Percentiles rank a stretch among this genome's conserved stretches.
phyloP scores from a whole-genome alignment of 2,797 vertebrate genomes.

The Neosilurus hyrtlii region DNA sequence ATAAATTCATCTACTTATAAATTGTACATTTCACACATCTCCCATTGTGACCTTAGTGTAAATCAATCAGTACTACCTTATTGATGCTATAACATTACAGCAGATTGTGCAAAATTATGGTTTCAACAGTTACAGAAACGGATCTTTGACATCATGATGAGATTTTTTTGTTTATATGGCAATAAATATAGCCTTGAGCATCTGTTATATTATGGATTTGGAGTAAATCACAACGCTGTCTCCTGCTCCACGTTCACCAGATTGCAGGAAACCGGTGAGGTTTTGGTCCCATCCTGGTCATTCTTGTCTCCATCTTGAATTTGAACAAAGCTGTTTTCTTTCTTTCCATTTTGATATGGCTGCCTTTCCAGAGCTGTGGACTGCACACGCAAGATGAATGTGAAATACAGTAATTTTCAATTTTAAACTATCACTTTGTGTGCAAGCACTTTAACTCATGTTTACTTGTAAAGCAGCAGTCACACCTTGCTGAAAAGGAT shows the following conservation, averaged over 20 bases:
- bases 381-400: constrained; percentile 49
- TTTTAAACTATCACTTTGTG: not conserved
- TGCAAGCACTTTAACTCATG: not conserved
- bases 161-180: not conserved
- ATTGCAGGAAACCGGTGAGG: constrained; percentile 43
- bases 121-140: not conserved
- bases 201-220: not conserved
- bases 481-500: no score
- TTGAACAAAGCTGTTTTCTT: constrained; percentile 58
- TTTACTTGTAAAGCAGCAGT: not conserved
- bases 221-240: constrained; percentile 68
- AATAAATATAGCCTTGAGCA: constrained; percentile 21
- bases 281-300: constrained; percentile 50
- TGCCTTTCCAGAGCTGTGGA: constrained; percentile 51
- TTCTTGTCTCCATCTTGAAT: constrained; percentile 62
- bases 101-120: not conserved
- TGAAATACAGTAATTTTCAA: not conserved
- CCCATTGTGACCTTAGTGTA: no score
- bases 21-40: not conserved
- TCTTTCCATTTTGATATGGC: constrained; percentile 66
- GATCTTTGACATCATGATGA: constrained; percentile 9
- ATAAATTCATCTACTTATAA: not conserved
- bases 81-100: not conserved
- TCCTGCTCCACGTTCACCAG: constrained; percentile 64
- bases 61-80: not conserved